Evolutionary conservation across 2,888 invertebrate genomes (phyloP).

Genomic region (Tachina lurida): DNA sequence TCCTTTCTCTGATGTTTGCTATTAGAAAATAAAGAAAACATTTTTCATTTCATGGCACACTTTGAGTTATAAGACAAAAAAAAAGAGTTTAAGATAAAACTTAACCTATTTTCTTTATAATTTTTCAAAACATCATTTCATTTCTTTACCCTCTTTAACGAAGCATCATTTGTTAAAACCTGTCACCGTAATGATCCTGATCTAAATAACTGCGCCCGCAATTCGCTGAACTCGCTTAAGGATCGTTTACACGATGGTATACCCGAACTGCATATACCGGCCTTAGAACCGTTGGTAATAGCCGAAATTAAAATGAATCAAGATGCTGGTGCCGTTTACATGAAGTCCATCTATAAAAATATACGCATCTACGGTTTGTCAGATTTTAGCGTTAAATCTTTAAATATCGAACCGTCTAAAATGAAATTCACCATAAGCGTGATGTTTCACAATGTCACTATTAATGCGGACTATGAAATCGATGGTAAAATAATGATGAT

Average conservation of each 20-base stretch:
- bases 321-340: conserved; percentile 87
- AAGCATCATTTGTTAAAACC: conserved; percentile 87
- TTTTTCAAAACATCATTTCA: background rate
- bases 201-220: conserved; percentile 85
- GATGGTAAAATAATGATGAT: conserved; percentile 89
- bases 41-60: too few relatives aligned
- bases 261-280: conserved; percentile 87
- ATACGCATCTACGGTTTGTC: conserved; percentile 87
- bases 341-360: conserved; percentile 87
- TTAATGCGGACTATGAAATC: conserved; percentile 87
- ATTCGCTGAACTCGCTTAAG: conserved; percentile 85
- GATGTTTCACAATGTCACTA: conserved; percentile 86
- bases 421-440: conserved; percentile 85
- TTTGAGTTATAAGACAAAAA: too few relatives aligned
- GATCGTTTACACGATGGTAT: conserved; percentile 86
- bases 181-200: conserved; percentile 86
- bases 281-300: conserved; percentile 87
- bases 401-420: conserved; percentile 83
- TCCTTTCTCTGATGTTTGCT: too few relatives aligned
- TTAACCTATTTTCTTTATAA: background rate
- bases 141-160: background rate
- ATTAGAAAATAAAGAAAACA: too few relatives aligned
- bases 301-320: conserved; percentile 88
- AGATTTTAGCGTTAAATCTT: conserved; percentile 86
- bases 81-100: too few relatives aligned